Conservation (phyloP, 2,888 invertebrate genomes). For the Drosophila nigritarsus region DNA sequence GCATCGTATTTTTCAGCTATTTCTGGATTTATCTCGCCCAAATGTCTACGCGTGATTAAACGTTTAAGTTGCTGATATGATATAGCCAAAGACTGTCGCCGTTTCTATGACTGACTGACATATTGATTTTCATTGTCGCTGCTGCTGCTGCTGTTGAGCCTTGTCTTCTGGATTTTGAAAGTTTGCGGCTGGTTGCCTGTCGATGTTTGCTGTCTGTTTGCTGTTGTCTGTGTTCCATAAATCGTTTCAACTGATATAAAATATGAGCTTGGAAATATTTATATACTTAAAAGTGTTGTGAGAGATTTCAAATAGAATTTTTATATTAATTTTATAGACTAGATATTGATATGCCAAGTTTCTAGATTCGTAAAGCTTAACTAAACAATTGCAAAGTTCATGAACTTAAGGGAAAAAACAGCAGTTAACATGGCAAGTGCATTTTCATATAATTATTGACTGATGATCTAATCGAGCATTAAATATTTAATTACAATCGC, state of each 20-base stretch:
- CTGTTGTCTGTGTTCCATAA: constrained; percentile 49
- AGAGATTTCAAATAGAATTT: not conserved
- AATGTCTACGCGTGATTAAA: constrained; percentile 79
- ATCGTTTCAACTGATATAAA: constrained; percentile 39
- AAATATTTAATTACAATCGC: constrained; percentile 9
- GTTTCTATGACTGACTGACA: constrained; percentile 44
- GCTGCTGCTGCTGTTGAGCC: constrained; percentile 16
- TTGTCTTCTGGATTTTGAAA: constrained; percentile 50
- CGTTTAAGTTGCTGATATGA: constrained; percentile 77
- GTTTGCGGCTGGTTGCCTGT: constrained; percentile 40
- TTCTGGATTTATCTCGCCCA: constrained; percentile 64
- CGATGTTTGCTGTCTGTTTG: constrained; percentile 56
- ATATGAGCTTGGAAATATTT: constrained; percentile 20
- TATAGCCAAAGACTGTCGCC: constrained; percentile 56
- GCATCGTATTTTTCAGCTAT: constrained; percentile 19
- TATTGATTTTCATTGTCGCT: constrained; percentile 57
- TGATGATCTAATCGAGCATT: constrained; percentile 4
- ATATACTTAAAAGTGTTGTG: not conserved
- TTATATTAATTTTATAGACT: not conserved
- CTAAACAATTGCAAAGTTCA: not conserved
- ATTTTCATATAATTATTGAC: not conserved
- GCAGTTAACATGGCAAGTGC: not conserved
- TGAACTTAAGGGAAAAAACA: not conserved
- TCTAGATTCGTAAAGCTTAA: not conserved
- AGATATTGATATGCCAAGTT: not conserved